Conservation (phyloP, 2,113 vertebrate genomes). For the Grammomys surdaster region DNA sequence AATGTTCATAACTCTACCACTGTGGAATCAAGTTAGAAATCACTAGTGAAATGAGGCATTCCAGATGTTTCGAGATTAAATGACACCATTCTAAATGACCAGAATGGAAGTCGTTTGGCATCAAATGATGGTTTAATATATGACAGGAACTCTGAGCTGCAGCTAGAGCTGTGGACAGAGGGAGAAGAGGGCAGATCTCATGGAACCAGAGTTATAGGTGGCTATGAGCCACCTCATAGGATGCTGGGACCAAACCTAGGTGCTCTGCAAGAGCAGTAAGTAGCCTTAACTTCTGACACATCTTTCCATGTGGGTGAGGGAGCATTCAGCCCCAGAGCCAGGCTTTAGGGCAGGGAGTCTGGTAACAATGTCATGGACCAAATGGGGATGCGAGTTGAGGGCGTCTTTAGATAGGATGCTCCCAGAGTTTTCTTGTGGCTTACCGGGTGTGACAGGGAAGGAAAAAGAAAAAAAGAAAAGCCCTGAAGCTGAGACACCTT, state of each 20-base stretch:
- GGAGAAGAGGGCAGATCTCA: not conserved
- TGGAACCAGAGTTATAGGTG: not conserved
- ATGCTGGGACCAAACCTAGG: not conserved
- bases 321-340: not conserved
- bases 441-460: not conserved
- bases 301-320: not conserved
- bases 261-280: not conserved
- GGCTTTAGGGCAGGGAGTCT: not conserved
- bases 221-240: not conserved
- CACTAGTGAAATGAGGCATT: not conserved
- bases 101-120: not conserved
- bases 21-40: not conserved
- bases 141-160: not conserved
- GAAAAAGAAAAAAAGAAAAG: not conserved
- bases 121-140: not conserved
- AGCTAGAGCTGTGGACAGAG: not conserved
- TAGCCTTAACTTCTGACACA: not conserved
- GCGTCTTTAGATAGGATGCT: not conserved
- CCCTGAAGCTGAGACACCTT: not conserved
- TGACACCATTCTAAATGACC: not conserved
- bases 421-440: not conserved
- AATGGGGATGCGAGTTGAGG: not conserved
- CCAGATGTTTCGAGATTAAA: not conserved
- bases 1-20: not conserved
- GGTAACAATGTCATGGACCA: not conserved